Conservation (phyloP, 2,888 invertebrate genomes). For the Clitarchus hookeri region DNA sequence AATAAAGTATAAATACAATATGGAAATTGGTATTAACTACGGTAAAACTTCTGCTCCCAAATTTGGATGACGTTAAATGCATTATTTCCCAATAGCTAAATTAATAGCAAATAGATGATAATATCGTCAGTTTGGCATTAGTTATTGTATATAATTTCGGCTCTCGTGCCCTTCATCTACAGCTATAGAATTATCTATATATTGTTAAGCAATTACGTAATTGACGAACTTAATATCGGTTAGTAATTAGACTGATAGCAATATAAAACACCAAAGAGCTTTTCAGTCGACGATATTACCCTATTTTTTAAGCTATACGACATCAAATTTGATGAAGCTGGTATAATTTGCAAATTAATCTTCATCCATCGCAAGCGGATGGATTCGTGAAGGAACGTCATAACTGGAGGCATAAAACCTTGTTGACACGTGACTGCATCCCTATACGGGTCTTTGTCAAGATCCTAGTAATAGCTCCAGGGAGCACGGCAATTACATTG, state of each 20-base stretch:
- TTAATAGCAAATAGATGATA: too few species aligned
- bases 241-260: neutral
- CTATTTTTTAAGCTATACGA: neutral
- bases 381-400: neutral
- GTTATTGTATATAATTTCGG: too few species aligned
- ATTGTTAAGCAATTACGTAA: neutral
- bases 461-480: neutral
- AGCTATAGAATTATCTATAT: too few species aligned
- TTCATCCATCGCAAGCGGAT: neutral
- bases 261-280: neutral
- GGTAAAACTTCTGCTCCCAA: too few species aligned
- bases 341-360: conserved; percentile 14
- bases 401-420: neutral
- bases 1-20: too few species aligned
- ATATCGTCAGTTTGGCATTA: too few species aligned
- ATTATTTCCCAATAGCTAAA: too few species aligned
- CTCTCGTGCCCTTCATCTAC: too few species aligned
- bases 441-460: neutral
- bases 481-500: neutral
- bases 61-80: too few species aligned
- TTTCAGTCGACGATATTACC: neutral
- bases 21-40: too few species aligned
- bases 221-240: neutral
- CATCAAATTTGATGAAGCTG: neutral
- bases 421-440: neutral